These are phyloP conservation scores for Loxodonta africana DNA, from an alignment of 2,113 vertebrate genomes.

Conservation along the genomic window DNA sequence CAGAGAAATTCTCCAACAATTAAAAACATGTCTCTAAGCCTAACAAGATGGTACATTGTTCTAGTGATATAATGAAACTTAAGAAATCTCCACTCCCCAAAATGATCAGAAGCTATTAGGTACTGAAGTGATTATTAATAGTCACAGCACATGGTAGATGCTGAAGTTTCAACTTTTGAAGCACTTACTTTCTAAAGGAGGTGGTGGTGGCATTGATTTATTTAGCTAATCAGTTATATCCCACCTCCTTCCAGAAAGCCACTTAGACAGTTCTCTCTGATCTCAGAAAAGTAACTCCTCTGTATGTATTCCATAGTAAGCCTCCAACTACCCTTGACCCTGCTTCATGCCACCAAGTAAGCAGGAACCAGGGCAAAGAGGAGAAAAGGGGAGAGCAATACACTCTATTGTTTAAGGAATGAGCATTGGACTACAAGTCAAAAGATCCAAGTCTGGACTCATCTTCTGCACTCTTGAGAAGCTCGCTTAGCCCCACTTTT, in stretches of 20 bases:
- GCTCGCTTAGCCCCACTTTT: background rate
- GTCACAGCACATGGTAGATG: background rate
- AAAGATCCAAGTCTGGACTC: background rate
- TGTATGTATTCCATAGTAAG: background rate
- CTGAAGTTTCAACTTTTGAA: background rate
- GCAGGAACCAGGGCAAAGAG: background rate
- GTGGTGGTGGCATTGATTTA: background rate
- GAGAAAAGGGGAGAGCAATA: background rate
- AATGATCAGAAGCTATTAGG: background rate
- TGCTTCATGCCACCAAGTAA: background rate
- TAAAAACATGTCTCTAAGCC: background rate
- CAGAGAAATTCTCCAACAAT: background rate
- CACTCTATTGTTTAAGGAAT: background rate
- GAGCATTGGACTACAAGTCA: background rate
- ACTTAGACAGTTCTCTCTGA: background rate
- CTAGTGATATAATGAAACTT: background rate
- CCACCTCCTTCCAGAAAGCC: background rate
- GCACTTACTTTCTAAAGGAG: background rate
- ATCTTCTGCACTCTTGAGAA: constrained; percentile 38
- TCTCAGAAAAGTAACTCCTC: background rate
- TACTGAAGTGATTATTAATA: background rate
- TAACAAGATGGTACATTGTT: constrained; percentile 23
- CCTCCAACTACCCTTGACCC: background rate
- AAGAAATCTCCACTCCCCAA: background rate
- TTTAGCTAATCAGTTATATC: background rate